Percentiles rank a stretch among this genome's conserved stretches.
Conservation (phyloP, 2,888 invertebrate genomes). For the Rotaria macrura region DNA sequence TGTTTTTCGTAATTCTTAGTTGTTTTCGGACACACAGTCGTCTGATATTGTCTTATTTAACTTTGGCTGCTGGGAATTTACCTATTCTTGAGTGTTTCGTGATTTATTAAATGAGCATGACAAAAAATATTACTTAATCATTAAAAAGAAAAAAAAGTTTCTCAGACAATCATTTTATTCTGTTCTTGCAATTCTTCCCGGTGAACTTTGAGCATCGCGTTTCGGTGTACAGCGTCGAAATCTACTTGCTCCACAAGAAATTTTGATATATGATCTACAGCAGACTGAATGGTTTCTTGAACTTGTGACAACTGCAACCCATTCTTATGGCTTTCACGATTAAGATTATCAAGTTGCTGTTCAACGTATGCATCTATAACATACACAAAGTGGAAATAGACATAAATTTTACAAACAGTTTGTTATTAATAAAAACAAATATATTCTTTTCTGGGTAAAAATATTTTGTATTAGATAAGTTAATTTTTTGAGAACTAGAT, state of each 20-base stretch:
- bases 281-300: constrained; percentile 24
- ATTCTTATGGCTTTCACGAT: constrained; percentile 15
- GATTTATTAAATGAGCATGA: too few species aligned
- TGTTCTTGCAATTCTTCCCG: constrained; percentile 26
- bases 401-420: too few species aligned
- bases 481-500: too few species aligned
- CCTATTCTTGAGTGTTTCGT: too few species aligned
- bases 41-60: too few species aligned
- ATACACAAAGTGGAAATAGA: too few species aligned
- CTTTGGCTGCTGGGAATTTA: too few species aligned
- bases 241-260: constrained; percentile 29
- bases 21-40: too few species aligned
- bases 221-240: constrained; percentile 22
- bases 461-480: too few species aligned
- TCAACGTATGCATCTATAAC: constrained; percentile 23
- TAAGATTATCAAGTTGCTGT: constrained; percentile 22
- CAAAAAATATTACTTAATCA: background rate
- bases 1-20: too few species aligned
- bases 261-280: constrained; percentile 14
- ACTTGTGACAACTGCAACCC: constrained; percentile 19
- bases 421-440: too few species aligned
- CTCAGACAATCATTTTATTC: background rate
- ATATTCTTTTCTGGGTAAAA: too few species aligned
- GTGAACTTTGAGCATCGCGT: constrained; percentile 26
- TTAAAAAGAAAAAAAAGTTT: background rate